Evolutionary conservation across 1,140 invertebrate genomes (phyloP).

Genomic region (Campoletis sonorensis): DNA sequence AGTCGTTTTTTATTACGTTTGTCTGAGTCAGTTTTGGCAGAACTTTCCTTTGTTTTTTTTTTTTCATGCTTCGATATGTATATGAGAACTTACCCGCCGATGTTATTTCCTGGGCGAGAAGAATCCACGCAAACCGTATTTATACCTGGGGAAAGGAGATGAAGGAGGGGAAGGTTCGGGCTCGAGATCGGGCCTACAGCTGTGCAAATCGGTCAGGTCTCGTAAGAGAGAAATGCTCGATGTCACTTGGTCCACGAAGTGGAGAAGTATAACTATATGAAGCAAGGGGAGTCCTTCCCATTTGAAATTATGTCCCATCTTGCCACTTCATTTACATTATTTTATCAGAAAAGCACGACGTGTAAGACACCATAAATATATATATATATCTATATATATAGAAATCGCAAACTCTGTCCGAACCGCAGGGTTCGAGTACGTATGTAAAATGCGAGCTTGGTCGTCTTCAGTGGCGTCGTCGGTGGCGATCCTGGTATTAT

Average conservation of each 20-base stretch:
- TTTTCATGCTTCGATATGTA: background rate
- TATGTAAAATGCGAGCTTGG: constrained; percentile 23
- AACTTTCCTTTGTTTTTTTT: background rate
- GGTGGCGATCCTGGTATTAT: constrained; percentile 34
- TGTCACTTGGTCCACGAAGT: constrained; percentile 14
- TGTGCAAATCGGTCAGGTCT: constrained; percentile 29
- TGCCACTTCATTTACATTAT: constrained; percentile 46
- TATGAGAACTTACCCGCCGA: background rate
- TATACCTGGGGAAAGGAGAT: constrained; percentile 25
- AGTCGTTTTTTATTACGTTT: constrained; percentile 32
- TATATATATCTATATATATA: constrained; percentile 32
- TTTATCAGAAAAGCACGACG: constrained; percentile 41
- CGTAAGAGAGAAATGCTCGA: constrained; percentile 12
- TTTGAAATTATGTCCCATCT: constrained; percentile 45
- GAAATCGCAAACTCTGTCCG: constrained; percentile 6
- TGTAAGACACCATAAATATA: background rate
- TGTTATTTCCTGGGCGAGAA: constrained; percentile 20
- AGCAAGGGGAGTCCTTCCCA: constrained; percentile 29
- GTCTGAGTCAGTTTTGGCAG: constrained; percentile 29
- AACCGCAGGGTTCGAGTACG: constrained; percentile 9
- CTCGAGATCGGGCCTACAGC: constrained; percentile 22
- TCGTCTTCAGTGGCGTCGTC: constrained; percentile 36
- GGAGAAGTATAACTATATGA: constrained; percentile 25
- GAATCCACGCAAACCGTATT: constrained; percentile 43
- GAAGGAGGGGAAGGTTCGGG: constrained; percentile 11